Evolutionary conservation across 1,140 invertebrate genomes (phyloP).

Genomic region (Drosophila sturtevanti): DNA sequence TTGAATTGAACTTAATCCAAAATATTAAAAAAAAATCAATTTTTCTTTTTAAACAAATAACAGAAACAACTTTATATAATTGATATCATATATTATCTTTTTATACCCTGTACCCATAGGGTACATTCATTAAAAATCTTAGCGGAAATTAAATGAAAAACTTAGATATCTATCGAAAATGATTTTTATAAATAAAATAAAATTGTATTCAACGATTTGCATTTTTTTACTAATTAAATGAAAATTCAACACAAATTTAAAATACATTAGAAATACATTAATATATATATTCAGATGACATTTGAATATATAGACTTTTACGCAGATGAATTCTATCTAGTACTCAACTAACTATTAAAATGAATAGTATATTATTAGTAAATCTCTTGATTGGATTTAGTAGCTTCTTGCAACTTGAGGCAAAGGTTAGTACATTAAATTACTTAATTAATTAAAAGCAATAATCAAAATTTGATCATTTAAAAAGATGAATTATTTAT

Average conservation of each 20-base stretch:
- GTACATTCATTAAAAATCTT: too few relatives aligned
- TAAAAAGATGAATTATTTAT: conserved; percentile 17
- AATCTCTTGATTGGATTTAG: neutral
- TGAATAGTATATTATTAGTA: neutral
- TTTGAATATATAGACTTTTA: neutral
- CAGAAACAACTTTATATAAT: too few relatives aligned
- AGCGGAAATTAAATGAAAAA: too few relatives aligned
- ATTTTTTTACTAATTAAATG: neutral
- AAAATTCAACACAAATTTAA: neutral
- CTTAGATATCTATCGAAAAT: too few relatives aligned
- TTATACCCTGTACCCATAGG: too few relatives aligned
- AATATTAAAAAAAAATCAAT: too few relatives aligned
- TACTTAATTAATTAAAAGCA: neutral
- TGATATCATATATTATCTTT: too few relatives aligned
- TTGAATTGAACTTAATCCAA: too few relatives aligned
- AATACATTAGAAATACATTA: neutral
- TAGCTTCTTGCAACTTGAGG: neutral
- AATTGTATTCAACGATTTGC: too few relatives aligned
- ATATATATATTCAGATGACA: neutral
- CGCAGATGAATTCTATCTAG: neutral
- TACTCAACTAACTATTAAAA: neutral
- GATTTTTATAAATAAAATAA: too few relatives aligned
- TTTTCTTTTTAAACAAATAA: too few relatives aligned
- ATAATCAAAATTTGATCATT: neutral
- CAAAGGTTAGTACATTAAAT: conserved; percentile 7